Conservation (phyloP, 1,140 invertebrate species). For the Rhagoletis pomonella region DNA sequence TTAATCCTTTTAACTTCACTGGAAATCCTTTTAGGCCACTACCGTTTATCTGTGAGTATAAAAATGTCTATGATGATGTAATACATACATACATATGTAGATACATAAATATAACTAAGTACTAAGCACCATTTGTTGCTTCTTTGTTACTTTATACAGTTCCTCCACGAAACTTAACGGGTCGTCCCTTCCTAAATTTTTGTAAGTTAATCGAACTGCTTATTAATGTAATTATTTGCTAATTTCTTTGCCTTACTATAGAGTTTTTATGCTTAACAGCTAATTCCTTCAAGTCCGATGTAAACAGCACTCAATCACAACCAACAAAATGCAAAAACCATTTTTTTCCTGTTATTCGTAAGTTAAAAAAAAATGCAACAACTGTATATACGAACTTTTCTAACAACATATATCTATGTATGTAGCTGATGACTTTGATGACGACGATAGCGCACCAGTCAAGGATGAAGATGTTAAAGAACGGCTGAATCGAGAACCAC, state of each 20-base stretch:
- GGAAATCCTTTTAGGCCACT: background rate
- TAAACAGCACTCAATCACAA: background rate
- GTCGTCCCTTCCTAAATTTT: background rate
- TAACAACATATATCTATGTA: background rate
- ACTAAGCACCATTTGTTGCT: background rate
- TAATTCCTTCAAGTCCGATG: background rate
- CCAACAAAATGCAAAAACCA: background rate
- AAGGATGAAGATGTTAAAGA: background rate
- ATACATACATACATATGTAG: too few relatives aligned
- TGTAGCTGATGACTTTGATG: background rate
- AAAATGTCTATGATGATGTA: background rate
- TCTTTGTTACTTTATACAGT: background rate
- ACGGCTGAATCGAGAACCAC: background rate
- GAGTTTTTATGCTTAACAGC: background rate
- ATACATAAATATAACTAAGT: too few relatives aligned
- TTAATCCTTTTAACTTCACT: background rate
- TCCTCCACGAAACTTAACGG: background rate
- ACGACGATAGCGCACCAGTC: background rate
- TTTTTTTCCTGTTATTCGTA: background rate
- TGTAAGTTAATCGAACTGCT: background rate
- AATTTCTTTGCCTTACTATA: background rate
- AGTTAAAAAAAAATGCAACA: background rate
- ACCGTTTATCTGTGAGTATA: background rate
- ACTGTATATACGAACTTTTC: background rate
- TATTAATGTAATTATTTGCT: background rate